Percentiles rank a stretch among this genome's conserved stretches.
Evolutionary conservation across 2,113 vertebrate species (phyloP).

Genomic region (Gallinago jamesoni): DNA sequence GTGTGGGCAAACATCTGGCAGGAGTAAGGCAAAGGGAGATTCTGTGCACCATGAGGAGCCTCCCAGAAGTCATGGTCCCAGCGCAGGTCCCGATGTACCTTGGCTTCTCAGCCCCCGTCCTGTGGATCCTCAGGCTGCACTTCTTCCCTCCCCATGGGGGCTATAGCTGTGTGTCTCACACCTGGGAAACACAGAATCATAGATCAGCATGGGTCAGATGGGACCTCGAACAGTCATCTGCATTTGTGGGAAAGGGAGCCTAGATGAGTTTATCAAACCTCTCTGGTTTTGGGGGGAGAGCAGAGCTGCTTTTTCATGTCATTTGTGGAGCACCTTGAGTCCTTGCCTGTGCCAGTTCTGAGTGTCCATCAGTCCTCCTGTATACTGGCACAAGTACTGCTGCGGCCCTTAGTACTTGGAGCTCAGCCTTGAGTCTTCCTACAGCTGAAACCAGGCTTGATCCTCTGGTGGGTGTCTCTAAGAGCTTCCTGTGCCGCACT

Average conservation of each 20-base stretch:
- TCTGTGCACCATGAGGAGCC: background rate
- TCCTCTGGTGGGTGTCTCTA: background rate
- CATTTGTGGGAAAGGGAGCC: background rate
- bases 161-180: background rate
- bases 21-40: background rate
- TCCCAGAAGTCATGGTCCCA: background rate
- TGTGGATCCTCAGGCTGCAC: accelerated
- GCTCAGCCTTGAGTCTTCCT: background rate
- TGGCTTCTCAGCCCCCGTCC: background rate
- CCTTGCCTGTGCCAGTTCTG: too few relatives aligned
- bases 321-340: background rate
- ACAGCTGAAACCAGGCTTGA: background rate
- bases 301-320: background rate
- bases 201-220: background rate
- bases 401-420: background rate
- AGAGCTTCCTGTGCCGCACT: background rate
- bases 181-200: background rate
- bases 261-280: background rate
- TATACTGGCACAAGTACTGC: accelerated
- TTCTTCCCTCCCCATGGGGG: background rate
- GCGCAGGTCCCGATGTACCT: accelerated
- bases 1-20: background rate
- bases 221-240: background rate
- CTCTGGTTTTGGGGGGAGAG: background rate
- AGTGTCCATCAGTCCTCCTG: background rate